Conservation (phyloP, 2,113 vertebrate species). For the Phocoena sinus region DNA sequence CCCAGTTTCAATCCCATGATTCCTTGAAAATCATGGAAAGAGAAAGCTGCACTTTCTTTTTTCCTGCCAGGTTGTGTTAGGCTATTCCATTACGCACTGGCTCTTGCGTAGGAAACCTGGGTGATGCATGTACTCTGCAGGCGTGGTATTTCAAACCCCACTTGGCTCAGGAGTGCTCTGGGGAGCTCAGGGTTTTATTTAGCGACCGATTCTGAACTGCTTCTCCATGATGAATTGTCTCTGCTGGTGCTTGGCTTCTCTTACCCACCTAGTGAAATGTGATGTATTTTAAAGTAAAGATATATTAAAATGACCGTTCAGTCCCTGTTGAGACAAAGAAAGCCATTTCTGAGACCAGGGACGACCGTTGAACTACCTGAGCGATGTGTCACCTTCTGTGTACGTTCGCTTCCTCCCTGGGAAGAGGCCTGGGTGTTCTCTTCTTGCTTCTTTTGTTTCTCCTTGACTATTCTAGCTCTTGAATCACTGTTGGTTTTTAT, state of each 20-base stretch:
- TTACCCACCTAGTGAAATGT: neutral
- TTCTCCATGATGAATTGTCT: neutral
- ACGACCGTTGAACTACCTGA: neutral
- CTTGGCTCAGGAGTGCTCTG: neutral
- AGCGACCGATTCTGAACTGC: neutral
- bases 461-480: neutral
- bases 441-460: neutral
- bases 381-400: neutral
- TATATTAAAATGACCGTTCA: conserved; percentile 29
- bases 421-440: neutral
- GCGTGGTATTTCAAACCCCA: conserved; percentile 24
- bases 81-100: neutral
- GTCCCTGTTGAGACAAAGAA: neutral
- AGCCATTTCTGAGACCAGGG: neutral
- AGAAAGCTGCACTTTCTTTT: neutral
- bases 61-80: neutral
- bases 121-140: neutral
- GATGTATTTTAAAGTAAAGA: conserved; percentile 27
- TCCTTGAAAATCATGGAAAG: conserved; percentile 14
- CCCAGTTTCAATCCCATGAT: neutral
- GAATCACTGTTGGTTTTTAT: neutral
- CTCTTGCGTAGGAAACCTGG: neutral
- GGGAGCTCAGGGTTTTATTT: neutral
- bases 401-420: neutral
- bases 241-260: neutral